These are phyloP conservation scores for Caenorhabditis angaria DNA, from an alignment of 2,888 invertebrate species.

Conservation along the genomic window DNA sequence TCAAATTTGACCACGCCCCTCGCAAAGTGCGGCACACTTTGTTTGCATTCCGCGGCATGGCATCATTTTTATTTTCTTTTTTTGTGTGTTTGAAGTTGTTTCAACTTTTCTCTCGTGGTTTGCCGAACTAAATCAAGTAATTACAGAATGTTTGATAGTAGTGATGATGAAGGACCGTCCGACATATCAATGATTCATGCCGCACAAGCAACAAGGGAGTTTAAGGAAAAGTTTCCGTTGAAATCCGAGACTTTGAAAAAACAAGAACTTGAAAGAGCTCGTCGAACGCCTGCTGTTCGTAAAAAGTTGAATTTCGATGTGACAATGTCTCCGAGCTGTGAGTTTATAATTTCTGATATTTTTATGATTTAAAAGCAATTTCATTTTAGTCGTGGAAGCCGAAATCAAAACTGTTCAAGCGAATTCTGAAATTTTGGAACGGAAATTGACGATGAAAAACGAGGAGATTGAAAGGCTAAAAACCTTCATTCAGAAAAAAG, in stretches of 20 bases:
- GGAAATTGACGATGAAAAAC: slow-evolving; percentile 7
- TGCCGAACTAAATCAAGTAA: background rate
- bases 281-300: slow-evolving; percentile 18
- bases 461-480: slow-evolving; percentile 11
- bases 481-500: background rate
- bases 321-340: slow-evolving; percentile 25
- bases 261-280: slow-evolving; percentile 7
- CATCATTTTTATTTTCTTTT: background rate
- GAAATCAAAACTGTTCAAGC: slow-evolving; percentile 17
- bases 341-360: background rate
- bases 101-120: background rate
- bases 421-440: slow-evolving; percentile 11
- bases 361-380: background rate
- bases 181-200: slow-evolving; percentile 34
- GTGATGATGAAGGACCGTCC: slow-evolving; percentile 25
- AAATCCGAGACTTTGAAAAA: slow-evolving; percentile 36
- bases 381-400: slow-evolving; percentile 8
- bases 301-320: slow-evolving; percentile 35
- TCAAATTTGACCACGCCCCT: too few relatives aligned
- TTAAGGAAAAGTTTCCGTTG: slow-evolving; percentile 38
- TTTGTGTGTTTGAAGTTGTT: background rate
- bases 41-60: too few relatives aligned
- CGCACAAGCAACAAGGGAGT: slow-evolving; percentile 17
- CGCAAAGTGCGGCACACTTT: background rate
- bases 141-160: background rate